Evolutionary conservation across 2,888 invertebrate genomes (phyloP).

Genomic region (Scaptomyza flava): DNA sequence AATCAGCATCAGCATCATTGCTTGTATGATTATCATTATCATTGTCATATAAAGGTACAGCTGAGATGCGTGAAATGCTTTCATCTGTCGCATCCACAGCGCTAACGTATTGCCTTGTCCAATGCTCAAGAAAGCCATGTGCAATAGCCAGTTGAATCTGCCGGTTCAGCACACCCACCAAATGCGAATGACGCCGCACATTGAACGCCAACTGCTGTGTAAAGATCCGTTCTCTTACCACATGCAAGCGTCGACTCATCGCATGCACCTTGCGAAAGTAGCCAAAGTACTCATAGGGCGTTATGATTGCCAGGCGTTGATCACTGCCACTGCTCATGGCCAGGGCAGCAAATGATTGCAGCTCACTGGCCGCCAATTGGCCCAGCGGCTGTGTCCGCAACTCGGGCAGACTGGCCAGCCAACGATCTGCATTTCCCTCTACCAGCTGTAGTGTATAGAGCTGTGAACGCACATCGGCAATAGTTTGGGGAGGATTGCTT

Average conservation of each 20-base stretch:
- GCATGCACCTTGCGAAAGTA: conserved; percentile 66
- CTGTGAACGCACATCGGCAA: conserved; percentile 62
- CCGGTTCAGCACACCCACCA: conserved; percentile 60
- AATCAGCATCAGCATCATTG: neutral
- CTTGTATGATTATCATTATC: neutral
- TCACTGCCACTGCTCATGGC: conserved; percentile 43
- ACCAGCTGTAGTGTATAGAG: conserved; percentile 63
- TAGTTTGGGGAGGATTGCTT: conserved; percentile 71
- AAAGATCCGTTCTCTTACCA: conserved; percentile 71
- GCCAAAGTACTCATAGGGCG: conserved; percentile 77
- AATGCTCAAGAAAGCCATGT: conserved; percentile 68
- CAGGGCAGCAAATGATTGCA: conserved; percentile 62
- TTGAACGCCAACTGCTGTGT: conserved; percentile 75
- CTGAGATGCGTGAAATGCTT: conserved; percentile 44
- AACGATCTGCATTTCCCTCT: conserved; percentile 54
- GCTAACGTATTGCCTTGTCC: conserved; percentile 62
- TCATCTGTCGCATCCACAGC: conserved; percentile 63
- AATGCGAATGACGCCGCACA: conserved; percentile 67
- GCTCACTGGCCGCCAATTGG: conserved; percentile 58
- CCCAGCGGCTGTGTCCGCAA: conserved; percentile 47
- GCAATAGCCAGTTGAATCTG: conserved; percentile 61
- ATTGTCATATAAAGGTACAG: conserved; percentile 16
- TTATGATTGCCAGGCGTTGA: conserved; percentile 63
- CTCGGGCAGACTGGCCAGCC: conserved; percentile 61
- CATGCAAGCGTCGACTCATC: conserved; percentile 61